Evolutionary conservation across 2,888 invertebrate species (phyloP).

Genomic region (Trachelus tabidus): DNA sequence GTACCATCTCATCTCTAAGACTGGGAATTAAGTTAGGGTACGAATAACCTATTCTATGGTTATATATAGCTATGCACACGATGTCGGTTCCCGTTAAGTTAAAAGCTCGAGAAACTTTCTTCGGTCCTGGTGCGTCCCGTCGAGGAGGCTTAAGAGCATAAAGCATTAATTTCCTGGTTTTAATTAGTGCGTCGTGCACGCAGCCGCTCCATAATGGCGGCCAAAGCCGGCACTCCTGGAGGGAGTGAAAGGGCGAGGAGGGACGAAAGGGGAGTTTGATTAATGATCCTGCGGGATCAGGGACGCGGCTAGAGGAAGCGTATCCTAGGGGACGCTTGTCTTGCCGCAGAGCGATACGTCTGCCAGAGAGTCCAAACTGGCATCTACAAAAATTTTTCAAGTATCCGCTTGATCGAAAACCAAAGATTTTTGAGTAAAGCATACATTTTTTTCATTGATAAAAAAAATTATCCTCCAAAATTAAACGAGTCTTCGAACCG

Average conservation of each 20-base stretch:
- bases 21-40: neutral
- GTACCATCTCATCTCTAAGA: neutral
- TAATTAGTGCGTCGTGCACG: conserved; percentile 62
- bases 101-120: conserved; percentile 12
- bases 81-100: neutral
- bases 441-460: neutral
- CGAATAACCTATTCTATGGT: neutral
- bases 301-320: conserved; percentile 32
- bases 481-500: neutral
- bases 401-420: neutral
- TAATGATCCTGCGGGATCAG: conserved; percentile 57
- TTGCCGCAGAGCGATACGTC: conserved; percentile 42
- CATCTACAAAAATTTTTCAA: conserved; percentile 27
- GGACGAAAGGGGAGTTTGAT: conserved; percentile 58
- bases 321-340: conserved; percentile 59
- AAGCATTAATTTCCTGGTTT: conserved; percentile 65
- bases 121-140: conserved; percentile 18
- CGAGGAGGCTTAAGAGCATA: conserved; percentile 38
- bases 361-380: conserved; percentile 11
- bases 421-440: neutral
- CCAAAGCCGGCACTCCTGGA: conserved; percentile 17
- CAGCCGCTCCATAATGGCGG: conserved; percentile 60
- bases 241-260: conserved; percentile 26
- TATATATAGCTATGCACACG: neutral
- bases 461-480: neutral